A percentile compares a stretch with the other conserved stretches of the same genome.
phyloP scores from a whole-genome alignment of 2,888 invertebrate species.

The Brachylomia viminalis region DNA sequence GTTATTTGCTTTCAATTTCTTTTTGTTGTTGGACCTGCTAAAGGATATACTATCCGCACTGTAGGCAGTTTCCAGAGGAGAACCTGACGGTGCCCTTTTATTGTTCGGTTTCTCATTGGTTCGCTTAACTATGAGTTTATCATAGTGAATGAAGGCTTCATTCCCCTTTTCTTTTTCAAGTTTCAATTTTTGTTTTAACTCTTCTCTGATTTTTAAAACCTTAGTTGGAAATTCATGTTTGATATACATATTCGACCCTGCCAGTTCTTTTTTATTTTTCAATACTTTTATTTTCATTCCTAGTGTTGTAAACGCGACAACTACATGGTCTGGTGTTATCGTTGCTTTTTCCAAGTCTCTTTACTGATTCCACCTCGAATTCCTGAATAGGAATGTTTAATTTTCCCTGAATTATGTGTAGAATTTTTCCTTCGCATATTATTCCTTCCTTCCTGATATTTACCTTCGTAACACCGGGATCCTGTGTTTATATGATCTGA shows the following conservation, averaged over 20 bases:
- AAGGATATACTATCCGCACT: no score
- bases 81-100: background rate
- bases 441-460: no score
- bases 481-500: no score
- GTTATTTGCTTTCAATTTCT: background rate
- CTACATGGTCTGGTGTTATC: background rate
- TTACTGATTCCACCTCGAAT: background rate
- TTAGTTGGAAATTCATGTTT: background rate
- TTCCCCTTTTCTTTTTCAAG: background rate
- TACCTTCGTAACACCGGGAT: no score
- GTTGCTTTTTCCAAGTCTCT: background rate
- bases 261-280: background rate
- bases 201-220: background rate
- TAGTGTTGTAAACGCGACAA: no score
- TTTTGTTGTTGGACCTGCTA: background rate
- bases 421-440: no score
- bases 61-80: background rate
- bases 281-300: no score
- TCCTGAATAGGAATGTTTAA: background rate
- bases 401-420: background rate
- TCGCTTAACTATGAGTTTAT: background rate
- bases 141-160: background rate
- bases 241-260: background rate
- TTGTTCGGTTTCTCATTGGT: background rate
- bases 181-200: background rate